Base-by-base conservation (phyloP, 2,113 vertebrate genomes). In the Cariama cristata region DNA sequence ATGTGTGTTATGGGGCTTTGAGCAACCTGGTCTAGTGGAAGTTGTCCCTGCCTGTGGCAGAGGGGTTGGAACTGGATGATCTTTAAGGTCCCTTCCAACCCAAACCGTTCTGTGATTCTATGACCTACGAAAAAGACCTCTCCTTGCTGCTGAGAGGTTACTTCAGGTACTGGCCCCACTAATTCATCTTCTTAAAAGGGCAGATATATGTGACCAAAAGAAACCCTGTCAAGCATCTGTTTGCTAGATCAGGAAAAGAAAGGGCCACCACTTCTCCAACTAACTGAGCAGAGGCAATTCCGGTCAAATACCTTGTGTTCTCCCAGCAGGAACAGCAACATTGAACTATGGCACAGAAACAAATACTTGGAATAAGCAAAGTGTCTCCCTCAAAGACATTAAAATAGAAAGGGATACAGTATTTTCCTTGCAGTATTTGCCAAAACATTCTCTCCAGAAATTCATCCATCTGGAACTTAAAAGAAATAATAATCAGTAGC, bases 391-490 rank as follows among this genome's bases (percentile, higher is more conserved):
- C 49, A 12, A 44, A 44, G 24, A 50, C 12, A 24, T 88, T 73
- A 35, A 55, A 75, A 9, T 14, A 63, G 72, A 53, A 84, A 64
- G n/a, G 28, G 26, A 49, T 45, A 60, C 19, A 45, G 26, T 69
- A 52, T 64, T 89, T 82, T 76, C 75, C 60, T 84, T 64, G 35
- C 40, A 63, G 24, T 71, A 68, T 56, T 93, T 73, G 55, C 86
- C 60, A 30, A 86, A 86, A 53, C 45, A 32, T 38, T 88, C 44
- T 40, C 33, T 79, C 27, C 53, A 66, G 53, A 93, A 92, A 85
- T 32, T 49, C 32, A 85, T 55, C 64, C 56, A 63, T 73, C 75
- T 83, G 72, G 73, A 88, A 68, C 58, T 82, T 64, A 35, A 33
- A 58, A 60, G 16, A n/a, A 66, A 59, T 55, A 66, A 59, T 55